Evolutionary conservation across 2,888 invertebrate species (phyloP).

Genomic region (Rhagium mordax): DNA sequence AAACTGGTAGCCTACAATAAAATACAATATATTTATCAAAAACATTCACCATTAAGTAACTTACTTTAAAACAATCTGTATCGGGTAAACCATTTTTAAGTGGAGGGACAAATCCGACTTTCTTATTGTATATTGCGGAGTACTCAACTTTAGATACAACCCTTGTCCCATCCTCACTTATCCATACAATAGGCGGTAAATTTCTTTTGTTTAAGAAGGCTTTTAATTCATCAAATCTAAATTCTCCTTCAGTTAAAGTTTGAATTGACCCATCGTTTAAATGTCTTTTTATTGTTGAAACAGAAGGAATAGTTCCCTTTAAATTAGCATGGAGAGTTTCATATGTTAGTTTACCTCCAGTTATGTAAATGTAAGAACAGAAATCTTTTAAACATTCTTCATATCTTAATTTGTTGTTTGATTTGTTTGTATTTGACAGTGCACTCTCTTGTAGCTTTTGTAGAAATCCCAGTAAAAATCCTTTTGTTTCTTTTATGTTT

Average conservation of each 20-base stretch:
- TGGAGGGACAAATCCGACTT: constrained; percentile 52
- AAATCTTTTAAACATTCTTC: constrained; percentile 1
- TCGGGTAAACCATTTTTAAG: constrained; percentile 42
- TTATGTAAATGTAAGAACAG: constrained; percentile 38
- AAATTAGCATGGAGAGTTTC: constrained; percentile 50
- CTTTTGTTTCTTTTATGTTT: neutral
- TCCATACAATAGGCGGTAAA: constrained; percentile 43
- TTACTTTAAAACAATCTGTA: constrained; percentile 19
- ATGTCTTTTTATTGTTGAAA: constrained; percentile 42
- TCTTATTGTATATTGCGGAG: constrained; percentile 44
- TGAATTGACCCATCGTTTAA: constrained; percentile 25
- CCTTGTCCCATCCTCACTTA: constrained; percentile 54
- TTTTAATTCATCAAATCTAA: constrained; percentile 46
- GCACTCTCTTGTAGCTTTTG: neutral
- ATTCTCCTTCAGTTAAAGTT: constrained; percentile 47
- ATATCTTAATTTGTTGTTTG: neutral
- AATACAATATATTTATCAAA: no score
- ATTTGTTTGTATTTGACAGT: neutral
- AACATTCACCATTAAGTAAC: neutral
- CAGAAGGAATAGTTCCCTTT: constrained; percentile 35
- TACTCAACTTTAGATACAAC: constrained; percentile 48
- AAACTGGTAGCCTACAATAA: no score
- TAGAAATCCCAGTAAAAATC: neutral
- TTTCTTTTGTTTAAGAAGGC: constrained; percentile 40
- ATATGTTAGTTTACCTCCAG: constrained; percentile 47